phyloP scores from a whole-genome alignment of 1,140 invertebrate genomes.

The Diabrotica virgifera region DNA sequence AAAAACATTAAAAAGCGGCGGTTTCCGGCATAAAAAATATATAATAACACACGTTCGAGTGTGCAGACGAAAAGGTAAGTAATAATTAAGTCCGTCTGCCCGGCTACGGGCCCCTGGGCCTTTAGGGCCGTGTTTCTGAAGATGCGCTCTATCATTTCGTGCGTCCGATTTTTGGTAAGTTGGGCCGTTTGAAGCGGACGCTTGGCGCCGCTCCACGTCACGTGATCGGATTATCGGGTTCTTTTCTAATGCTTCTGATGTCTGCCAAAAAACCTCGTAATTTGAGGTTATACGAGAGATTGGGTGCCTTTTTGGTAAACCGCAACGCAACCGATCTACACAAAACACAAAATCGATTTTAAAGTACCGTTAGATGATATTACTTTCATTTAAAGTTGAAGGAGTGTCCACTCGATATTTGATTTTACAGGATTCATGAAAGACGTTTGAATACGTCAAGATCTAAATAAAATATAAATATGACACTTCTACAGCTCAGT shows the following conservation, averaged over 20 bases:
- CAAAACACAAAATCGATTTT: background rate
- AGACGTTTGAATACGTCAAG: too few species aligned
- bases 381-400: too few species aligned
- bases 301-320: constrained; percentile 3
- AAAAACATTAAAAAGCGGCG: constrained; percentile 12
- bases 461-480: too few species aligned
- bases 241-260: constrained; percentile 10
- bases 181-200: constrained; percentile 8
- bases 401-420: too few species aligned
- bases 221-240: constrained; percentile 12
- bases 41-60: constrained; percentile 38
- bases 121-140: constrained; percentile 18
- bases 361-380: background rate
- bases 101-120: constrained; percentile 32
- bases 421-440: too few species aligned
- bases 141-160: constrained; percentile 38
- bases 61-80: constrained; percentile 36
- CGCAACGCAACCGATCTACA: background rate
- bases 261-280: constrained; percentile 9
- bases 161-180: constrained; percentile 23
- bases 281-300: background rate
- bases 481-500: too few species aligned
- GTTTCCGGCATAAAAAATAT: constrained; percentile 45
- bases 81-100: constrained; percentile 42
- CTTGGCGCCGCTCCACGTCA: constrained; percentile 22